Evolutionary conservation across 2,797 vertebrate genomes (phyloP).

Genomic region (Poeciliopsis paucimaculata): DNA sequence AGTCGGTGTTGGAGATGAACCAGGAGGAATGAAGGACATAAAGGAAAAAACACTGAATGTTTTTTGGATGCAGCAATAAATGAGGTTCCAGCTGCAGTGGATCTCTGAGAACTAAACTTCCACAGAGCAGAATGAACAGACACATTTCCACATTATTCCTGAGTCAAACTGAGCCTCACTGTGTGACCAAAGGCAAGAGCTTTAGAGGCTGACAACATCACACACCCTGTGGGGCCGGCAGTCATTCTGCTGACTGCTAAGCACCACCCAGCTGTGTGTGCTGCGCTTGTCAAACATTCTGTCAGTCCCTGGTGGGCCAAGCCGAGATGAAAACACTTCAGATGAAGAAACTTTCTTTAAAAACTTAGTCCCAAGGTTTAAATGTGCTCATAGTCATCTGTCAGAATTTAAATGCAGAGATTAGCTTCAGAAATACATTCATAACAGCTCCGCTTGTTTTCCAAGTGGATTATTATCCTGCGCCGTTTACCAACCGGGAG

Average conservation of each 20-base stretch:
- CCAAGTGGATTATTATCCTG: not conserved
- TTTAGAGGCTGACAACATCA: conserved; percentile 46
- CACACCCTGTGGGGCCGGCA: conserved; percentile 38
- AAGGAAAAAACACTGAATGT: conserved; percentile 1
- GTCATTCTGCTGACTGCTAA: conserved; percentile 37
- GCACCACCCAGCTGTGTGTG: conserved; percentile 17
- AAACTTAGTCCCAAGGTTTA: not conserved
- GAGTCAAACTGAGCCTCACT: conserved; percentile 21
- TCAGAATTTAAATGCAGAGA: not conserved
- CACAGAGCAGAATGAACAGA: conserved; percentile 32
- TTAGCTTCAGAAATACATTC: not conserved
- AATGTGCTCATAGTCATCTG: not conserved
- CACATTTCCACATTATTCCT: conserved; percentile 13
- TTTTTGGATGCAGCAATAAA: conserved; percentile 16
- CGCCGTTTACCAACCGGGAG: not conserved
- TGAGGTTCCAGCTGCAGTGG: conserved; percentile 21
- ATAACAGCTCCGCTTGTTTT: not conserved
- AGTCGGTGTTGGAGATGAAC: not conserved
- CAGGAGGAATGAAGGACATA: not conserved
- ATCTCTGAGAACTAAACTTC: conserved; percentile 46
- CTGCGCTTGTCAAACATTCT: conserved; percentile 37
- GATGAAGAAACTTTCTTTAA: conserved; percentile 1
- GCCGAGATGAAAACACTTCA: not conserved
- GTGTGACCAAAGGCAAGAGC: conserved; percentile 36
- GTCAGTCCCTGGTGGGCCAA: conserved; percentile 14